Percentiles rank a stretch among this genome's conserved stretches.
Conservation (phyloP, 2,888 invertebrate genomes). For the Athalia rosae region DNA sequence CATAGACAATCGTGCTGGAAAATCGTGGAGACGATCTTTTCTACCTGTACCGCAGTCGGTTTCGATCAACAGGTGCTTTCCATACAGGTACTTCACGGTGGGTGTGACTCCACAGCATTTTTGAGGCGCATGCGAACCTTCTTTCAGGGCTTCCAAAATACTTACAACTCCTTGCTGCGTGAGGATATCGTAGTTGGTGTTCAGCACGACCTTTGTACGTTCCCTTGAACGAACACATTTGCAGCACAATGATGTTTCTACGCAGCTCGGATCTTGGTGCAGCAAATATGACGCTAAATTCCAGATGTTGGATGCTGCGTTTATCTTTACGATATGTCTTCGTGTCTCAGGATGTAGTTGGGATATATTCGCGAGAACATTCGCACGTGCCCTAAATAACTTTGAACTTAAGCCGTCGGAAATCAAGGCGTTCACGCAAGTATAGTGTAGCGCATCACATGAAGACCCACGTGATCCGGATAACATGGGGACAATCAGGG, state of each 20-base stretch:
- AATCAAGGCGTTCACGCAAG: neutral
- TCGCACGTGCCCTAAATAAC: slow-evolving; percentile 13
- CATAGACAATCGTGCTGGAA: neutral
- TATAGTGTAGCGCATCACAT: no score
- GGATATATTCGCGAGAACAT: neutral
- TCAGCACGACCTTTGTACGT: neutral
- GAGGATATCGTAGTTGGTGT: neutral
- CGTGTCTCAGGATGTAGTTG: neutral
- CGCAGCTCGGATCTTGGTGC: neutral
- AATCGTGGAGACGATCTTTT: neutral
- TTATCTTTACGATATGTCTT: slow-evolving; percentile 15
- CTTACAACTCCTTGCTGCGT: neutral
- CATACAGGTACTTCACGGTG: neutral
- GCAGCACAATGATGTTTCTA: neutral
- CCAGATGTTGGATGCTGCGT: slow-evolving; percentile 2
- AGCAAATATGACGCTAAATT: slow-evolving; percentile 7
- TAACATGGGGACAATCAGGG: no score
- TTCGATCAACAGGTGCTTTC: neutral
- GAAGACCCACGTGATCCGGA: no score
- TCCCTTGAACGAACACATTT: neutral
- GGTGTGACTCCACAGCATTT: neutral
- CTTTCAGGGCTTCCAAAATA: neutral
- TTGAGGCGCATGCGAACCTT: slow-evolving; percentile 6
- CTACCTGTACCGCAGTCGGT: slow-evolving; percentile 1
- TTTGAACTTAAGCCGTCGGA: neutral